Evolutionary conservation across 2,797 vertebrate species (phyloP), one percentile per base, ranked within the genome.

Genomic region (Gymnopithys bicolor): DNA sequence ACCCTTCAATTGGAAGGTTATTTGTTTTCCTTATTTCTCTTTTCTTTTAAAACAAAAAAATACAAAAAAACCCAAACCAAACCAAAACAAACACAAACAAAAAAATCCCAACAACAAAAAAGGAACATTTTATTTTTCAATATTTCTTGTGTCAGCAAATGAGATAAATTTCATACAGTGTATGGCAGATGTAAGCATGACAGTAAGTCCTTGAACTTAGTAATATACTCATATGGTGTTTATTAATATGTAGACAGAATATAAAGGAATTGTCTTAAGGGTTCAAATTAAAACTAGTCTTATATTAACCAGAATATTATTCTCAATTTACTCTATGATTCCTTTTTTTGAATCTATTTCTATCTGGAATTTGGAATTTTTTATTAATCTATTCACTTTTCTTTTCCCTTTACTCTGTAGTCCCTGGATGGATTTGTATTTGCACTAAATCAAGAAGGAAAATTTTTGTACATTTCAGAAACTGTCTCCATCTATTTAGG

Each of bases 401-500:
- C 95, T 88, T 92, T 95, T 77, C 89, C 11, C 94, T 76, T 97
- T 91, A 84, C 59, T 93, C 89, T 96, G 60, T 98, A 99, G 99
- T 99, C 99, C 97, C 98, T 99, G 98, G 99, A 99, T 98, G 99
- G 99, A 97, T 99, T 99, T 97, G 99, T 99, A 98, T 99, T 99
- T 99, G 99, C 99, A 99, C 99, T 99, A 99, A 99, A 99, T 98
- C 99, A 99, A 98, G 99, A 99, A 98, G 99, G 99, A 97, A 98
- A 99, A 95, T 99, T 99, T 99, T 98, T 99, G 94, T 99, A 99
- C 98, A 99, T 99, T 98, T 99, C 99, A 10, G 99, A 99, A 98
- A 99, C 99, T 13, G 99, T 99, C 95, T 99, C 99, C 98, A 99
- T 99, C 98, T 99, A 99, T 98, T 98, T 99, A 98, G 99, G 99